Percentiles rank a stretch among this genome's conserved stretches.
Evolutionary conservation across 2,113 vertebrate genomes (phyloP).

Genomic region (Carollia perspicillata): DNA sequence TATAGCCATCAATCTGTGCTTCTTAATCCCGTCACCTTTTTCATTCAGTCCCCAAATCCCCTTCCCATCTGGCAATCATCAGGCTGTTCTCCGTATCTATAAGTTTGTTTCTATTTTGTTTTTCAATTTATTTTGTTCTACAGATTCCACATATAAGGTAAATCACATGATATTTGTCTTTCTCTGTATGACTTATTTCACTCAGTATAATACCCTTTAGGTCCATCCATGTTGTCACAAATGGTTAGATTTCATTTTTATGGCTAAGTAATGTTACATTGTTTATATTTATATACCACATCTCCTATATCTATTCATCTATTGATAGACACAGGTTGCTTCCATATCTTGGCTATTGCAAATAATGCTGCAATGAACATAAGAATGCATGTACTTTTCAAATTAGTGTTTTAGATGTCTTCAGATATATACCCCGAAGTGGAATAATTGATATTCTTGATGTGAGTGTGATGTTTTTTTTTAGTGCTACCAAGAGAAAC

Average conservation of each 20-base stretch:
- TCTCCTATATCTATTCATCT: not conserved
- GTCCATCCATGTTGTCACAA: not conserved
- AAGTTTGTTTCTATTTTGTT: not conserved
- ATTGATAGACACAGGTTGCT: not conserved
- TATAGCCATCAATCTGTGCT: not conserved
- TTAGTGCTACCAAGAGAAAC: not conserved
- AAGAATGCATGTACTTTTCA: not conserved
- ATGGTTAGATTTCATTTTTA: not conserved
- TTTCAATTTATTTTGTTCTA: not conserved
- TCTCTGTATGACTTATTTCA: not conserved
- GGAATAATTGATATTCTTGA: not conserved
- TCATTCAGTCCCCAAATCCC: not conserved
- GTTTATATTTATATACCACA: not conserved
- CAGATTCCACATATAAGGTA: not conserved
- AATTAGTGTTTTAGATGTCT: not conserved
- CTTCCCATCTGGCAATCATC: not conserved
- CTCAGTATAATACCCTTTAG: not conserved
- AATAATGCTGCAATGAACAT: not conserved
- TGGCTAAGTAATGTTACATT: not conserved
- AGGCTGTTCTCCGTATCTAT: not conserved
- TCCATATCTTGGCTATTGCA: not conserved
- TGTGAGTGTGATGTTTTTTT: not conserved
- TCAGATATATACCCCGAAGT: not conserved
- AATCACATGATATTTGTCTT: not conserved
- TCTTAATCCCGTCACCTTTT: not conserved